Percentiles rank a stretch among this genome's conserved stretches.
phyloP scores from a whole-genome alignment of 2,797 vertebrate species.

The Carcharodon carcharias region DNA sequence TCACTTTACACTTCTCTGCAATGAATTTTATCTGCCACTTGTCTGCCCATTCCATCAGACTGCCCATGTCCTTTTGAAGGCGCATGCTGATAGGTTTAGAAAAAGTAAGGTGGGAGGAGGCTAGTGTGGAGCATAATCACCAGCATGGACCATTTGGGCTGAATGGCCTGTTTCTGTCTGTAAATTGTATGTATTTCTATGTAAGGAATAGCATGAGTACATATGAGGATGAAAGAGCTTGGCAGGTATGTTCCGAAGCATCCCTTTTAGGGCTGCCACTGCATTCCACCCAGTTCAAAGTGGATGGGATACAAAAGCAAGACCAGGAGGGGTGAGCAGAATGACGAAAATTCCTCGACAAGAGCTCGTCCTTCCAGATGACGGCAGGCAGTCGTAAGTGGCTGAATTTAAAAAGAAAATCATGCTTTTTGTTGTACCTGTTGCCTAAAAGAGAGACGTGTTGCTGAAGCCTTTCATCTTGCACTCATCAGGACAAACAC shows the following conservation, averaged over 20 bases:
- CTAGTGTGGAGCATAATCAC: too few species aligned
- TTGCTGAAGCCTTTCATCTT: too few species aligned
- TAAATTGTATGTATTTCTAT: not conserved
- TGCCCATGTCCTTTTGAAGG: too few species aligned
- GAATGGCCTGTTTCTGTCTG: not conserved
- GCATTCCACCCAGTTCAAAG: not conserved
- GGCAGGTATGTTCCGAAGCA: not conserved
- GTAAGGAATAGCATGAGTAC: not conserved
- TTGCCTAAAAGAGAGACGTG: too few species aligned
- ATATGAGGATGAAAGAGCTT: not conserved
- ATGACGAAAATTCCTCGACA: not conserved
- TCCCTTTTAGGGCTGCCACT: not conserved
- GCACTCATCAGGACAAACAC: too few species aligned
- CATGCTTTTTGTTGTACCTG: not conserved
- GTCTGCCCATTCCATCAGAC: too few species aligned
- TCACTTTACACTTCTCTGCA: too few species aligned
- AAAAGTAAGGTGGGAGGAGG: not conserved
- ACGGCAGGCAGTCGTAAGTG: not conserved
- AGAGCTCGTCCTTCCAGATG: not conserved
- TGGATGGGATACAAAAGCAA: not conserved
- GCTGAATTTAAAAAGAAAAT: not conserved
- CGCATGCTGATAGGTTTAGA: not conserved
- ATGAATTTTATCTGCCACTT: too few species aligned
- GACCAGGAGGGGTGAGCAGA: not conserved
- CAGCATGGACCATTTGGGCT: not conserved